Evolutionary conservation across 2,113 vertebrate species (phyloP).

Genomic region (Ammospiza caudacuta): DNA sequence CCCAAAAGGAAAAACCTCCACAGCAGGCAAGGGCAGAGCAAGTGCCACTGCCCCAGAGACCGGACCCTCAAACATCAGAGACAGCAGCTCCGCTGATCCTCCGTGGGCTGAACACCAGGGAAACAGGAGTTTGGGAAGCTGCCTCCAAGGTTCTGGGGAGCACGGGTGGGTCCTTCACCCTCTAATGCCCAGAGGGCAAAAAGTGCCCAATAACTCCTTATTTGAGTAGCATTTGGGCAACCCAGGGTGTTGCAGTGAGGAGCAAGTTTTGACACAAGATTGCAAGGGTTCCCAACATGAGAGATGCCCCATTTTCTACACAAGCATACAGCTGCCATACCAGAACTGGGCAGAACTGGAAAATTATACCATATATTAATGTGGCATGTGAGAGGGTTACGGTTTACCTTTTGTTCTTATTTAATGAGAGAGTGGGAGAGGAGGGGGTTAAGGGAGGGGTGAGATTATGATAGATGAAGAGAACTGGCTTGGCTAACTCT

Average conservation of each 20-base stretch:
- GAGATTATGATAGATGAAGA: conserved; percentile 68
- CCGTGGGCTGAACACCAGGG: background rate
- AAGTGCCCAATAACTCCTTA: background rate
- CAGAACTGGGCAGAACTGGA: conserved; percentile 51
- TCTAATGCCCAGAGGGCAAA: background rate
- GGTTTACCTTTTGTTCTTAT: conserved; percentile 71
- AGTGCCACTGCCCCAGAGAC: background rate
- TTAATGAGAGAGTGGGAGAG: conserved; percentile 62
- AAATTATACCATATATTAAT: conserved; percentile 52
- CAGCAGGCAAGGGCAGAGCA: background rate
- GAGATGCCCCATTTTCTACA: conserved; percentile 12
- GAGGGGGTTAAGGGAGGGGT: conserved; percentile 57
- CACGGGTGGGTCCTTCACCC: background rate
- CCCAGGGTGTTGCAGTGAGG: background rate
- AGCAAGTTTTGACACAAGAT: background rate
- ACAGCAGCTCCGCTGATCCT: background rate
- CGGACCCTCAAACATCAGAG: background rate
- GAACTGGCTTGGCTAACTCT: conserved; percentile 72
- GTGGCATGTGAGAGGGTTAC: conserved; percentile 25
- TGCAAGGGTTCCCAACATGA: background rate
- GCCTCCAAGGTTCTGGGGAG: background rate
- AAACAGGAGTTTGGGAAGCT: background rate
- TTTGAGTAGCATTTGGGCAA: background rate
- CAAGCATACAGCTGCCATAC: conserved; percentile 1
- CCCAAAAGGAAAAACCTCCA: background rate